These are phyloP conservation scores for Nycticryphes semicollaris DNA, from an alignment of 2,113 vertebrate genomes.

Conservation along the genomic window DNA sequence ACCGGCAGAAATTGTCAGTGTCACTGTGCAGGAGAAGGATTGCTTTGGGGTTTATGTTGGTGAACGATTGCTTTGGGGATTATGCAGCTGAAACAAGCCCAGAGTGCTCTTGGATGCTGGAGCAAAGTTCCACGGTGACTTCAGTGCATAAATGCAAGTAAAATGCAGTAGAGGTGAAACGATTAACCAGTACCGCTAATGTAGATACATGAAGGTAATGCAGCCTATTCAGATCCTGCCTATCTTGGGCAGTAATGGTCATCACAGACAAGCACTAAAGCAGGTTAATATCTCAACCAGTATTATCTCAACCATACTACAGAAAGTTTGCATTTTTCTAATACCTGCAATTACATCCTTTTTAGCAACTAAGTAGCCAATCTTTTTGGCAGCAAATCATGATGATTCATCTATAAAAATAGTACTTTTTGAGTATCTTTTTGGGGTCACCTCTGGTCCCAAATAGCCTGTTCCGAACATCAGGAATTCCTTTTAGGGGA, in stretches of 20 bases:
- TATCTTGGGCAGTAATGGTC: not conserved
- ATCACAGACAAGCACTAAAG: not conserved
- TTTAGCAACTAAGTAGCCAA: not conserved
- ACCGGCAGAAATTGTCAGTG: not conserved
- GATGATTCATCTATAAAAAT: not conserved
- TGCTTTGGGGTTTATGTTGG: not conserved
- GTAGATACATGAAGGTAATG: fast-evolving
- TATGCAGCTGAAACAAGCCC: not conserved
- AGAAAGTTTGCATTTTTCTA: not conserved
- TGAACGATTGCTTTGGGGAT: not conserved
- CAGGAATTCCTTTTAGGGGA: not conserved
- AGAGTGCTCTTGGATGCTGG: not conserved
- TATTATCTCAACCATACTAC: not conserved
- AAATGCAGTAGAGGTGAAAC: not conserved
- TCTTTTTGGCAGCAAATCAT: not conserved
- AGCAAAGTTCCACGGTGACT: not conserved
- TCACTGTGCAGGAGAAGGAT: not conserved
- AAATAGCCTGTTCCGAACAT: not conserved
- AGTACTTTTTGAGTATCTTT: not conserved
- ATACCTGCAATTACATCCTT: not conserved
- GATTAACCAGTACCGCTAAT: not conserved
- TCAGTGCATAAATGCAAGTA: not conserved
- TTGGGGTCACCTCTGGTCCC: not conserved
- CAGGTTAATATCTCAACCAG: not conserved
- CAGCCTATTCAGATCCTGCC: not conserved